Evolutionary conservation across 1,140 invertebrate genomes (phyloP).

Genomic region (Trichonephila inaurata): DNA sequence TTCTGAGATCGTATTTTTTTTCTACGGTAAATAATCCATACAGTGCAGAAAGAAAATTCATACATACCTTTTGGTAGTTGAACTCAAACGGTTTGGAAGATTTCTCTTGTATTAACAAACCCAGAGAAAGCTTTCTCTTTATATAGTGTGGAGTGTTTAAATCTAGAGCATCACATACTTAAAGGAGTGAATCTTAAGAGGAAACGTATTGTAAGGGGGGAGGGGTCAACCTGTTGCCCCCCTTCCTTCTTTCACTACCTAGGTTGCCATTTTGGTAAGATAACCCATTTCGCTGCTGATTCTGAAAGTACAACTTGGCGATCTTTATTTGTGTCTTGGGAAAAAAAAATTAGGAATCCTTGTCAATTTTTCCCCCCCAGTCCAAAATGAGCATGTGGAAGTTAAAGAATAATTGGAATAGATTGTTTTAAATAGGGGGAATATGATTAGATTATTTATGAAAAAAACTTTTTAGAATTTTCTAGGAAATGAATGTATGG

Average conservation of each 20-base stretch:
- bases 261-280: conserved; percentile 14
- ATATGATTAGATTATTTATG: no score
- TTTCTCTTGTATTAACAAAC: not conserved
- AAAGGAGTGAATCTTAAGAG: conserved; percentile 59
- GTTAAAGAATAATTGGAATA: no score
- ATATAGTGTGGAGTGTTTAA: conserved; percentile 43
- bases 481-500: no score
- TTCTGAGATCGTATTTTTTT: no score
- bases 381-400: no score
- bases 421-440: no score
- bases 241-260: conserved; percentile 21
- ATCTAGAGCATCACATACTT: conserved; percentile 40
- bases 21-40: not conserved
- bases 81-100: not conserved
- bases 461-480: no score
- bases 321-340: not conserved
- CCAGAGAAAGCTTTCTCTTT: conserved; percentile 38
- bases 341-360: not conserved
- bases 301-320: conserved; percentile 22
- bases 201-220: conserved; percentile 52
- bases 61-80: conserved; percentile 5
- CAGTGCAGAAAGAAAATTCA: not conserved
- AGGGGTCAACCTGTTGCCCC: conserved; percentile 57
- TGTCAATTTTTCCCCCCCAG: no score
- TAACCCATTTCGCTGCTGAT: conserved; percentile 43